These are phyloP conservation scores for Chiridota heheva DNA, from an alignment of 35 echinoderm and acorn worm species.

Conservation along the genomic window DNA sequence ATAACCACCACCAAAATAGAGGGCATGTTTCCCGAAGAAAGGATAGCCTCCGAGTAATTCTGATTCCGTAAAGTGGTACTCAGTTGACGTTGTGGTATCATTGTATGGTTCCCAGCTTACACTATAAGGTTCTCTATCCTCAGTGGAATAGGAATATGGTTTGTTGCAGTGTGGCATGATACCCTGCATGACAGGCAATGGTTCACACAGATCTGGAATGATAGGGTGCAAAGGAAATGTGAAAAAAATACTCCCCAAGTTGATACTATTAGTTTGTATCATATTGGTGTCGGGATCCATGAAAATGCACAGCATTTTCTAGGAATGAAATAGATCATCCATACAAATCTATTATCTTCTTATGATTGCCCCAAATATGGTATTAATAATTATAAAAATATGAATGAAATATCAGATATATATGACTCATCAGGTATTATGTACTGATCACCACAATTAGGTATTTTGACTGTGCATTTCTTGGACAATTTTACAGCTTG, in stretches of 20 bases:
- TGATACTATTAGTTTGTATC: no score
- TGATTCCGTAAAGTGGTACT: conserved; percentile 66
- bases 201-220: conserved; percentile 55
- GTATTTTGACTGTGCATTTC: no score
- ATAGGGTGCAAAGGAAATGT: neutral
- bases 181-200: conserved; percentile 14
- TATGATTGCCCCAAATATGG: no score
- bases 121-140: conserved; percentile 54
- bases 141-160: conserved; percentile 34
- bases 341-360: no score
- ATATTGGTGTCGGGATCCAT: no score
- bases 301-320: no score
- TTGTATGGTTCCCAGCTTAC: conserved; percentile 66
- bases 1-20: conserved; percentile 88
- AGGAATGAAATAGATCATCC: no score
- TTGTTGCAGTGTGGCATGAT: conserved; percentile 57
- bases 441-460: no score
- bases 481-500: no score
- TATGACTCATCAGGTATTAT: no score
- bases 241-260: neutral
- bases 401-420: no score
- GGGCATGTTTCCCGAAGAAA: conserved; percentile 63
- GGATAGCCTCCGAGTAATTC: conserved; percentile 75
- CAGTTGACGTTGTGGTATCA: conserved; percentile 10
- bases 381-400: no score